Conservation (phyloP, 1,140 invertebrate genomes). For the Papilio machaon region DNA sequence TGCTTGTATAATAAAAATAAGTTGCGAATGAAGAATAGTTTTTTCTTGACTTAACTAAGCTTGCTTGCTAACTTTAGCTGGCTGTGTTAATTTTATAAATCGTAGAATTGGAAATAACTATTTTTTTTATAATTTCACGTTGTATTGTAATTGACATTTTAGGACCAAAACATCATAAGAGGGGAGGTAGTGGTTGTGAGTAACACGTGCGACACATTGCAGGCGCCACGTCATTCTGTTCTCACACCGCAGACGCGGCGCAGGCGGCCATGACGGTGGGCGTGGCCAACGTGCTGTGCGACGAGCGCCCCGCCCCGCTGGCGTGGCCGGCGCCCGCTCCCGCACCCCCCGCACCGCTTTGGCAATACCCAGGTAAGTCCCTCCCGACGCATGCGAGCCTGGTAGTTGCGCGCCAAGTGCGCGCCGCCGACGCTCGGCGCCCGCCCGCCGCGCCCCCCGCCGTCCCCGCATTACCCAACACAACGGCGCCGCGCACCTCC, state of each 20-base stretch:
- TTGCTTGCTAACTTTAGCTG: background rate
- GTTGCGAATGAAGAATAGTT: too few relatives aligned
- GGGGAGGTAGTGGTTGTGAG: background rate
- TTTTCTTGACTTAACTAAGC: too few relatives aligned
- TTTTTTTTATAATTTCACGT: background rate
- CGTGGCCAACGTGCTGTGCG: slow-evolving; percentile 81
- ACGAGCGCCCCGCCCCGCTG: slow-evolving; percentile 75
- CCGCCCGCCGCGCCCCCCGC: slow-evolving; percentile 33
- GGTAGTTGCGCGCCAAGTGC: slow-evolving; percentile 80
- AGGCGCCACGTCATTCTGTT: slow-evolving; percentile 62
- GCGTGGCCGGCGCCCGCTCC: slow-evolving; percentile 77
- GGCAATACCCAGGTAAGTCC: slow-evolving; percentile 88
- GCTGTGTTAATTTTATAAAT: background rate
- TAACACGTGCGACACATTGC: slow-evolving; percentile 43
- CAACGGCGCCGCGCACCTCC: slow-evolving; percentile 54
- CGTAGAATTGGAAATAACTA: background rate
- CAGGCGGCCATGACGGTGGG: slow-evolving; percentile 84
- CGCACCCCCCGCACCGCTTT: slow-evolving; percentile 84
- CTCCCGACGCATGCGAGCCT: slow-evolving; percentile 66
- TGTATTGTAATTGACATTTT: background rate
- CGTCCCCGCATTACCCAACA: background rate
- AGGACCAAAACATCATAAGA: background rate
- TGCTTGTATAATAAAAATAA: too few relatives aligned
- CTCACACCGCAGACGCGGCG: slow-evolving; percentile 74
- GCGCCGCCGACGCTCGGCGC: slow-evolving; percentile 67